phyloP scores from a whole-genome alignment of 2,113 vertebrate genomes.

The Rhynchomys soricoides region DNA sequence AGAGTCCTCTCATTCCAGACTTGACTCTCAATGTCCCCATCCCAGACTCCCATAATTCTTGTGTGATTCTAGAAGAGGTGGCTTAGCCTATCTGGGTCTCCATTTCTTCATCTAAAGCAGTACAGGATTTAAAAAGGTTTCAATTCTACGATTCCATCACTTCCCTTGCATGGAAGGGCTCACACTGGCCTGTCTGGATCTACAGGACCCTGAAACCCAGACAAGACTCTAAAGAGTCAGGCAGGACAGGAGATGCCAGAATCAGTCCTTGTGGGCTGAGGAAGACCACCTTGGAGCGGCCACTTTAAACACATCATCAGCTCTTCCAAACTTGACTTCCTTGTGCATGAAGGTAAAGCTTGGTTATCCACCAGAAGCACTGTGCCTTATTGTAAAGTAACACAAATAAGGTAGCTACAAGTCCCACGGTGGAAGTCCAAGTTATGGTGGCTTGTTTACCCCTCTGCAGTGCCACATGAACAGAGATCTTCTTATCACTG shows the following conservation, averaged over 20 bases:
- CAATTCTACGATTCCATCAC: not conserved
- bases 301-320: not conserved
- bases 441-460: not conserved
- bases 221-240: not conserved
- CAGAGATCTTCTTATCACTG: not conserved
- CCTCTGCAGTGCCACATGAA: not conserved
- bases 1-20: not conserved
- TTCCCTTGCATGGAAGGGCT: not conserved
- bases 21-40: not conserved
- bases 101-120: not conserved
- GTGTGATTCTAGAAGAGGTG: not conserved
- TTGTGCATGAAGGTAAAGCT: not conserved
- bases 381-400: conserved; percentile 15
- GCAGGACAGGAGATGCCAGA: not conserved
- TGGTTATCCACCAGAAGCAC: not conserved
- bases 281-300: not conserved
- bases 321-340: not conserved
- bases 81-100: not conserved
- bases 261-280: not conserved
- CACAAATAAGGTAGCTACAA: not conserved
- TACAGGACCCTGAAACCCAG: not conserved
- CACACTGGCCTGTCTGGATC: not conserved
- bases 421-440: accelerated
- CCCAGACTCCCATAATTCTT: not conserved
- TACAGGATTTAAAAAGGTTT: not conserved